Percentiles rank a stretch among this genome's conserved stretches.
Conservation (phyloP, 1,140 invertebrate genomes). For the Caerostris darwini region DNA sequence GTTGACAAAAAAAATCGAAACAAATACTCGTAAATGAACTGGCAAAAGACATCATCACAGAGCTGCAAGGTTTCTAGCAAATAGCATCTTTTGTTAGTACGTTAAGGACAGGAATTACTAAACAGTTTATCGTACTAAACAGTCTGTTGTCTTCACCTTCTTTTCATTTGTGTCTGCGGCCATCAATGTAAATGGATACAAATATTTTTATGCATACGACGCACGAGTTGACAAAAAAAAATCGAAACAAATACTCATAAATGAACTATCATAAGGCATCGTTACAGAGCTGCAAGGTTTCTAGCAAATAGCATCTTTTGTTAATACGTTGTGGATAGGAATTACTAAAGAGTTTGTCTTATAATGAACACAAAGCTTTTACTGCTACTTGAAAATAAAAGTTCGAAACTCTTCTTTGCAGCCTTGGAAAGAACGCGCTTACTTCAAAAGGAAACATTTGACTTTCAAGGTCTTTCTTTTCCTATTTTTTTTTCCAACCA, state of each 20-base stretch:
- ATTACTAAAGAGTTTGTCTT: not conserved
- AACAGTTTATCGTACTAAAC: too few relatives aligned
- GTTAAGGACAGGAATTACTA: not conserved
- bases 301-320: not conserved
- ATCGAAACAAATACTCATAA: too few relatives aligned
- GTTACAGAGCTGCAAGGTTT: not conserved
- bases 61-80: not conserved
- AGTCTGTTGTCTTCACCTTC: not conserved
- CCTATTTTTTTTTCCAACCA: not conserved
- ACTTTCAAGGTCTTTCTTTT: slow-evolving; percentile 24
- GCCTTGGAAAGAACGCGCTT: slow-evolving; percentile 18
- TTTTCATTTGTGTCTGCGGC: not conserved
- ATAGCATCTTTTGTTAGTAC: not conserved
- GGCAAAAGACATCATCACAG: not conserved
- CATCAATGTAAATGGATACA: not conserved
- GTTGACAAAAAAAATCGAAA: too few relatives aligned
- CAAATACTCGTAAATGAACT: not conserved
- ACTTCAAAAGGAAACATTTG: slow-evolving; percentile 41
- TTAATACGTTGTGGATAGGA: not conserved
- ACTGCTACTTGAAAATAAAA: not conserved
- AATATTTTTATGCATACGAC: too few relatives aligned
- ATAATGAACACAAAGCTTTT: not conserved
- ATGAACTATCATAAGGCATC: not conserved
- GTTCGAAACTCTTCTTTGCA: slow-evolving; percentile 9
- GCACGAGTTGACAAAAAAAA: too few relatives aligned